These are phyloP conservation scores for Macrotus californicus DNA, from an alignment of 2,113 vertebrate genomes.

Conservation along the genomic window DNA sequence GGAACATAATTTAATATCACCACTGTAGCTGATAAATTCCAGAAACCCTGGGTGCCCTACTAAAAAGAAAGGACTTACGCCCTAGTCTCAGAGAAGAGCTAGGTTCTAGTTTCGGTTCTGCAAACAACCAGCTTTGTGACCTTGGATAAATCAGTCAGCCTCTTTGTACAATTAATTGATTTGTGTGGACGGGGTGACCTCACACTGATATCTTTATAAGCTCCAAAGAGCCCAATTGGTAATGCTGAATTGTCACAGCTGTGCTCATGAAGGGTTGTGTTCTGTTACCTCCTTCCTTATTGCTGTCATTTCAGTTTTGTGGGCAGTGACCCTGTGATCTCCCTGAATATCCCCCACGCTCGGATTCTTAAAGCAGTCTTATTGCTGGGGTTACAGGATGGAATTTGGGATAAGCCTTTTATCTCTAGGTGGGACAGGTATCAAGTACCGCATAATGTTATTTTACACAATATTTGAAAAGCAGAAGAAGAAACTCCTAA, in stretches of 20 bases:
- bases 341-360: not conserved
- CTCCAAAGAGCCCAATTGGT: not conserved
- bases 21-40: not conserved
- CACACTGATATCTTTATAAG: not conserved
- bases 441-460: not conserved
- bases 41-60: not conserved
- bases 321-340: not conserved
- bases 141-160: not conserved
- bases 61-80: not conserved
- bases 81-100: not conserved
- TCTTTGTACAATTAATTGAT: not conserved
- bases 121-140: not conserved
- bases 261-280: not conserved
- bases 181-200: not conserved
- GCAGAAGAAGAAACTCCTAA: not conserved
- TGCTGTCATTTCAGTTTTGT: not conserved
- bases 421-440: not conserved
- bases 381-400: not conserved
- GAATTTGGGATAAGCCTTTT: constrained; percentile 12
- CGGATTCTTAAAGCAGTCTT: not conserved
- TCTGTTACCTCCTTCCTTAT: not conserved
- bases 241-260: not conserved
- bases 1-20: not conserved
- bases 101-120: not conserved
- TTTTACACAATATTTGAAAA: not conserved